Evolutionary conservation across 1,140 invertebrate species (phyloP).

Genomic region (Drosophila cardini): DNA sequence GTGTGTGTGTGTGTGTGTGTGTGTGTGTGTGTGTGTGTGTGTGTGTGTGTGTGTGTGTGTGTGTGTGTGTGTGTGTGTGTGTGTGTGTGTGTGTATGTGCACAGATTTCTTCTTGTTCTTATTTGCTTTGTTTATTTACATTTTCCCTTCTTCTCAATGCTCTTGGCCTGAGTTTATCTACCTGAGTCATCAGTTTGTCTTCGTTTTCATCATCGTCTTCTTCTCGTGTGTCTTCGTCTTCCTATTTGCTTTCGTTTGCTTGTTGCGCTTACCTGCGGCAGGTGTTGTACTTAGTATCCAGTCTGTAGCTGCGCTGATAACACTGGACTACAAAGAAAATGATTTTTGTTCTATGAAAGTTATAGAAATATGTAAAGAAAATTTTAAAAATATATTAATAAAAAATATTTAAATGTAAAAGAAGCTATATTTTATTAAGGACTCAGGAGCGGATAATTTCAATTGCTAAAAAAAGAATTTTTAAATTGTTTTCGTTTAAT

Average conservation of each 20-base stretch:
- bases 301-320: slow-evolving; percentile 11
- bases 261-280: slow-evolving; percentile 65
- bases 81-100: too few species aligned
- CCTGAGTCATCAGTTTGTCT: slow-evolving; percentile 27
- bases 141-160: slow-evolving; percentile 4
- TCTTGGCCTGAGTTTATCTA: slow-evolving; percentile 17
- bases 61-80: too few species aligned
- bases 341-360: background rate
- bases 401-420: too few species aligned
- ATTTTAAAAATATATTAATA: too few species aligned
- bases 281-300: slow-evolving; percentile 38
- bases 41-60: too few species aligned
- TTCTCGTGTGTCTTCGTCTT: slow-evolving; percentile 20
- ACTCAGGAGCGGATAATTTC: too few species aligned
- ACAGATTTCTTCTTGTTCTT: slow-evolving; percentile 47
- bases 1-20: too few species aligned
- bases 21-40: too few species aligned
- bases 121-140: slow-evolving; percentile 31
- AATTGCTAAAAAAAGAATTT: too few species aligned
- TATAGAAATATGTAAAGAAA: too few species aligned
- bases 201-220: background rate
- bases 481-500: too few species aligned
- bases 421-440: too few species aligned
- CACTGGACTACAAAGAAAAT: slow-evolving; percentile 9
- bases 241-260: slow-evolving; percentile 44